Conservation (phyloP, 2,888 invertebrate genomes). For the Subacronicta megacephala region DNA sequence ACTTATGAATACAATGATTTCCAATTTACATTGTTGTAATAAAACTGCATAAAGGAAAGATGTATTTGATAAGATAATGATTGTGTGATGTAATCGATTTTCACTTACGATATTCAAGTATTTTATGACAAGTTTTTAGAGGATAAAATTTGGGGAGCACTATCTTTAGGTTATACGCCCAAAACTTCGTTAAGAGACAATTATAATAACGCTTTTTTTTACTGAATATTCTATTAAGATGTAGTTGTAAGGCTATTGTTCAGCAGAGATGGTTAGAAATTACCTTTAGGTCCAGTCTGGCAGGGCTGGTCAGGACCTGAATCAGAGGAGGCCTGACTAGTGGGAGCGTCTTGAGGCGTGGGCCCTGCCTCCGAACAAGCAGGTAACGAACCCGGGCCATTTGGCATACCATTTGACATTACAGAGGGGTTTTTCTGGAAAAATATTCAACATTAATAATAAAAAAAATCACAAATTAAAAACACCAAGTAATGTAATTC, state of each 20-base stretch:
- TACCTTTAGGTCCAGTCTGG: constrained; percentile 84
- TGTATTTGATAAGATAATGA: constrained; percentile 1
- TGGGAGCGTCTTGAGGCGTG: constrained; percentile 58
- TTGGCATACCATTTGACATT: constrained; percentile 86
- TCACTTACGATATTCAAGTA: too few relatives aligned
- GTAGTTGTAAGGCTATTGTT: too few relatives aligned
- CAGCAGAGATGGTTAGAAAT: background rate
- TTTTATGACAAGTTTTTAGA: too few relatives aligned
- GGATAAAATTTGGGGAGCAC: too few relatives aligned
- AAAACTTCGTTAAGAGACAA: too few relatives aligned
- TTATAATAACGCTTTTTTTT: too few relatives aligned
- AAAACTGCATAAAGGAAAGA: constrained; percentile 23
- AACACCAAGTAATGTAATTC: too few relatives aligned
- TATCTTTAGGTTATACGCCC: too few relatives aligned
- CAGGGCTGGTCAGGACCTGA: constrained; percentile 62
- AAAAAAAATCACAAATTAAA: background rate
- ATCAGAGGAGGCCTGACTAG: constrained; percentile 53
- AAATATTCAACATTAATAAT: background rate
- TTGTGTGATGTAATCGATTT: background rate
- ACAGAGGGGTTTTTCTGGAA: constrained; percentile 87
- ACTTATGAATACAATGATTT: constrained; percentile 5
- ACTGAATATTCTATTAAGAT: too few relatives aligned
- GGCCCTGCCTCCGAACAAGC: constrained; percentile 79
- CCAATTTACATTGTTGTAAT: constrained; percentile 18
- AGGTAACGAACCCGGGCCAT: constrained; percentile 78